Evolutionary conservation across 2,113 vertebrate genomes (phyloP), one percentile per base, ranked within the genome.

Genomic region (Lophochroa leadbeateri): DNA sequence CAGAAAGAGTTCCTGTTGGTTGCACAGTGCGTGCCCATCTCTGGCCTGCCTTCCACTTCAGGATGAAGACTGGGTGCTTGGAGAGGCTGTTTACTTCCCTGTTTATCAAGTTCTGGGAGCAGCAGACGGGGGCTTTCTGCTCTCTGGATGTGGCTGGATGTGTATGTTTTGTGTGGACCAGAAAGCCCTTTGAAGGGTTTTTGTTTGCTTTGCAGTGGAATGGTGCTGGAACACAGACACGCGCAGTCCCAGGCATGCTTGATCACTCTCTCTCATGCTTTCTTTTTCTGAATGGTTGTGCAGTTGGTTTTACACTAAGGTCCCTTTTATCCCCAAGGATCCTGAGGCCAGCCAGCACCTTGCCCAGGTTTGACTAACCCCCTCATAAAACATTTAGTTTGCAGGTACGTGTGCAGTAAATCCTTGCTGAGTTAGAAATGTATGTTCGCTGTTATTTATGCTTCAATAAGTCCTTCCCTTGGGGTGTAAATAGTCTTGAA

Each of bases 241-340:
- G 4, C 0, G 1, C 31, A 9, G 65, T 81, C 46, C 68, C 3
- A 17, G 55, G 37, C 43, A 44, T 0, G 5, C 43, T 93, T 0
- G 0, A 9, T 49, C 9, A 0, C 37, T 72, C 35, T 52, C 37
- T 72, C 35, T 52, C 18, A 13, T 0, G 5, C 24, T 74, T 64
- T 27, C 49, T 44, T 82, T 79, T 57, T 60, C 53, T 49, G 47
- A 61, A 52, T 25, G 27, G 11, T 68, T 50, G 52, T 85, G 53
- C 79, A 82, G n/a, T 79, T 55, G 39, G 20, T 58, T 84, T 63
- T 78, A 37, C 3, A 4, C 46, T 70, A 41, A 90, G 12, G 46
- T 88, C 17, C 17, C 58, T 83, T 87, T 94, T 78, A 63, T 86
- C 76, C 75, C 79, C 13, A 23, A 41, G 28, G 46, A 61, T 75